Base-by-base conservation (phyloP, 2,113 vertebrate genomes). In the Mugil cephalus region DNA sequence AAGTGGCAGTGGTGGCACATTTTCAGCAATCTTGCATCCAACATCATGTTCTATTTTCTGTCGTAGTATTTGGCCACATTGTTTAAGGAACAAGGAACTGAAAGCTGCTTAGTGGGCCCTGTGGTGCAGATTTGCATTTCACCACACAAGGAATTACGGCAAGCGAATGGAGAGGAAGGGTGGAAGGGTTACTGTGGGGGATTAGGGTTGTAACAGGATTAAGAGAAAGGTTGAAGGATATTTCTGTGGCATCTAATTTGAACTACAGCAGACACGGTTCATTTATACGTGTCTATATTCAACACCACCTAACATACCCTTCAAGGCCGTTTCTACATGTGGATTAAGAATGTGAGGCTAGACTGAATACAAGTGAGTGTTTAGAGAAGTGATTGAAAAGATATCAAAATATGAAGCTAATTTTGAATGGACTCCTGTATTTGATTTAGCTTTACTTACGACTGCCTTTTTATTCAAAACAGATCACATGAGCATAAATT, bases 191-290 rank as follows among this genome's bases (percentile, higher is more conserved):
- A 87, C 79, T 88, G 80, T 64, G 52, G 81, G 72, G 91, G 93
- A 93, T 94, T 94, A 93, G 82, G 69, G 72, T 80, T 86, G 89
- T 93, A 92, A 94, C 91, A 87, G 84, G 93, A 92, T 94, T 93
- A 94, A 86, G 80, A 83, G 83, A 86, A 89, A 90, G 88, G 89
- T 86, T 87, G 86, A 87, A 81, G 88, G 92, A 92, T 91, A 93
- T 93, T 93, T 93, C 76, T 65, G 88, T 91, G 87, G 86, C 81
- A 74, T 88, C 91, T 90, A 87, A 91, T 90, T 91, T 92, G 83
- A 92, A 88, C 87, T 70, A 69, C 80, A 80, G 87, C 79, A 86
- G 75, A 93, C 88, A 88, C 72, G 51, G 81, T 89, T 81, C 71
- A 86, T 77, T 80, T 89, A 70, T 74, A 69, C 34, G 61, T 68